phyloP scores from a whole-genome alignment of 2,888 invertebrate genomes.

The Pheosia gnoma region DNA sequence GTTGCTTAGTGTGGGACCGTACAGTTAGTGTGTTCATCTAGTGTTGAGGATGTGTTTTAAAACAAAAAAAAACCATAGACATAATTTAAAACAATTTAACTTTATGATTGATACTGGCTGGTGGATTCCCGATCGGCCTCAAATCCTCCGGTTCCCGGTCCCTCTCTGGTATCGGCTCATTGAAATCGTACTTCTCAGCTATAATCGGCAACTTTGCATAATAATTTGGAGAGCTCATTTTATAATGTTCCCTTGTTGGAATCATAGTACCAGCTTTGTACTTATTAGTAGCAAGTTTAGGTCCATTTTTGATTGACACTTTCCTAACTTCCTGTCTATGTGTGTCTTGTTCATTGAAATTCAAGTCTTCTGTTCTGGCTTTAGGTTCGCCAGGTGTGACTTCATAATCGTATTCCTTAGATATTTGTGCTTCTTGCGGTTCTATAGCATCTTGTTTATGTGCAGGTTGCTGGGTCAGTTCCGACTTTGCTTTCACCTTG shows the following conservation, averaged over 20 bases:
- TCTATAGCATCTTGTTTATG: not conserved
- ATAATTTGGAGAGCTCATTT: slow-evolving; percentile 58
- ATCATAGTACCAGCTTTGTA: slow-evolving; percentile 44
- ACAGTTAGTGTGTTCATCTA: too few relatives aligned
- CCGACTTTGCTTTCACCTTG: not conserved
- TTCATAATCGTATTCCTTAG: slow-evolving; percentile 9
- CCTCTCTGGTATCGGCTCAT: slow-evolving; percentile 63
- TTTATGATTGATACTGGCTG: slow-evolving; percentile 55
- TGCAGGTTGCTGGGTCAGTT: too few relatives aligned
- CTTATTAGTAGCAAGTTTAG: slow-evolving; percentile 9
- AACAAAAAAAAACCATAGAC: not conserved
- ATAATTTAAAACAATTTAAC: slow-evolving; percentile 27
- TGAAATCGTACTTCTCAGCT: slow-evolving; percentile 63
- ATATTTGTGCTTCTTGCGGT: not conserved
- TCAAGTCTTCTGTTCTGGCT: slow-evolving; percentile 47
- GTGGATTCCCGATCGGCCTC: slow-evolving; percentile 44
- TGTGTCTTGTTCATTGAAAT: slow-evolving; percentile 32
- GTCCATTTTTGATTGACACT: slow-evolving; percentile 2
- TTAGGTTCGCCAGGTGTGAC: slow-evolving; percentile 30
- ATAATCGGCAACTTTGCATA: slow-evolving; percentile 50
- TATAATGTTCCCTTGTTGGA: slow-evolving; percentile 50
- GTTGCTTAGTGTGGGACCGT: too few relatives aligned
- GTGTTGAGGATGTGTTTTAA: too few relatives aligned
- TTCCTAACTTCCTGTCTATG: slow-evolving; percentile 9
- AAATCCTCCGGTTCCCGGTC: slow-evolving; percentile 55